Evolutionary conservation across 1,140 invertebrate genomes (phyloP), one percentile per base, ranked within the genome.

Genomic region (Plutomurus gul): DNA sequence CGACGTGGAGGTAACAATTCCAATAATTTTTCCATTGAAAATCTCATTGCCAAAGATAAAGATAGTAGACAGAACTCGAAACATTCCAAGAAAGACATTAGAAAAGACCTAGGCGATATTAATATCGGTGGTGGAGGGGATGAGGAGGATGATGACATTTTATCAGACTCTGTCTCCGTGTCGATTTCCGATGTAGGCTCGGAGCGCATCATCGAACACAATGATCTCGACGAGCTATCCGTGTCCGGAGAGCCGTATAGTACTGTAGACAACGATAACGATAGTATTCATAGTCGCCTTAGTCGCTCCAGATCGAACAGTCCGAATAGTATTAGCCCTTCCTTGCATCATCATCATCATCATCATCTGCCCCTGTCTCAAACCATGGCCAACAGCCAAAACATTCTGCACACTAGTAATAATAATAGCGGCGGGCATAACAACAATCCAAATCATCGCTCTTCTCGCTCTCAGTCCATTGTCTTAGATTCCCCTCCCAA

Each of bases 31-130:
- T 83, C 82, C n/a, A 83, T 83, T 33, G 82, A 83, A 70, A 83
- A 80, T 80, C 80, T 83, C 43, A 83, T 83, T 80, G 82, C 82
- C 80, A 83, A 83, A 82, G 82, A 83, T 70, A 82, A 81, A 75
- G 82, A 81, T 60, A 43, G 51, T 76, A 51, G 51, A 13, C 27
- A 72, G 47, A 49, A 33, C 6, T 72, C 25, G 4, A 47, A 20
- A 11, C 22, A 49, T 10, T 13, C 39, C 36, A 27, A 37, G 30
- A 71, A 77, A 36, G 79, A 60, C 33, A 76, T 25, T 16, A 46
- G 11, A 30, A 73, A 39, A 37, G 72, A 51, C 22, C 39, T 51
- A 46, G 76, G 43, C 13, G 56, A 81, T 37, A 60, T 80, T 13
- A 73, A 47, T 33, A 73, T 65, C n/a, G 39, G 39, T 43, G 39